Evolutionary conservation across 2,888 invertebrate genomes (phyloP), one percentile per base, ranked within the genome.

Genomic region (Drosophila subquinaria): DNA sequence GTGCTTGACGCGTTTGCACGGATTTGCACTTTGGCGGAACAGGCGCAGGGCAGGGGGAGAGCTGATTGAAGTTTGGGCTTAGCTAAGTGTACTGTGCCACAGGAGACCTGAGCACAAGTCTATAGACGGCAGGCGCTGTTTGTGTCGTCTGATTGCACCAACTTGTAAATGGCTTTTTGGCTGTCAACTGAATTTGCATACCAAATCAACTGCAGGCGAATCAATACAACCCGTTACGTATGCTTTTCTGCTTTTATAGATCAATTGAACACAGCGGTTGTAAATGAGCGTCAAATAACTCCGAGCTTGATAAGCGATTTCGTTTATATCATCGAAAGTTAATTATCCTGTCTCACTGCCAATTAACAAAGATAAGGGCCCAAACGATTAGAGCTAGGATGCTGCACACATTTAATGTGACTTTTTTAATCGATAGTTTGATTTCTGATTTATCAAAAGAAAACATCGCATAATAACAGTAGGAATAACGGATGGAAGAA

Each of bases 171-270:
- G 51, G 66, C 47, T 59, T 81, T 81, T 66, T 55, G 68, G 35
- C 64, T 86, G 83, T 60, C 88, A 88, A 62, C 68, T 75, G 45
- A 53, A 50, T 71, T 86, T 73, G 81, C 76, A 78, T 76, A 42
- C 35, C 23, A 59, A 82, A 71, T 45, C 42, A 60, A 43, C 15
- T 17, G 8, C 50, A 42, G 23, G 17, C 4, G 27, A 36, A 36
- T 20, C 50, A 23, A 10, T 1, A 52, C 9, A 47, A 10, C 20
- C 23, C 13, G n/a, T 5, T 5, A 17, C 17, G 13, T 33, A 30
- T 17, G 11, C 20, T 38, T 15, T 52, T 5, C 4, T 8, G 0
- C 2, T 20, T 35, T 3, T 13, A 51, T 8, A 4, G 0, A 17
- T n/a, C 1, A 38, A 6, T 9, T 38, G 8, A 52, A 10, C 13